phyloP scores from a whole-genome alignment of 2,797 vertebrate genomes.

The Prunella strophiata region DNA sequence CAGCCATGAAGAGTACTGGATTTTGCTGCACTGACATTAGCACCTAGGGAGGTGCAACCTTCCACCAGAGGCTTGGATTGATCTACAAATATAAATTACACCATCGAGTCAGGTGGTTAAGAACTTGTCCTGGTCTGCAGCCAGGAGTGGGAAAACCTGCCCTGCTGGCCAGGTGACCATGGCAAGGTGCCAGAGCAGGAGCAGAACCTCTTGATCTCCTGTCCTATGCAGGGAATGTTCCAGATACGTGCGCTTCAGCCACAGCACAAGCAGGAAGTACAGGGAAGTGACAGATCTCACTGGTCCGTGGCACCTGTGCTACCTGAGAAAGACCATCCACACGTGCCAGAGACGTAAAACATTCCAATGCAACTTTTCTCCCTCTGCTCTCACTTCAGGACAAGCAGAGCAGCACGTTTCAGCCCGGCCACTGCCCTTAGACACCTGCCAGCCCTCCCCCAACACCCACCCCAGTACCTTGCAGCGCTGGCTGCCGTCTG shows the following conservation, averaged over 20 bases:
- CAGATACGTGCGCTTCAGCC: background rate
- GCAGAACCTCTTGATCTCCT: background rate
- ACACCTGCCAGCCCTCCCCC: background rate
- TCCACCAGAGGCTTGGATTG: background rate
- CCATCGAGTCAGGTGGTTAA: rapidly evolving
- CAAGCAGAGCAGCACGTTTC: background rate
- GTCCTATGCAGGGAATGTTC: rapidly evolving
- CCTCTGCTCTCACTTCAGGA: background rate
- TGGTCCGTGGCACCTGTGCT: background rate
- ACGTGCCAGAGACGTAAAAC: rapidly evolving
- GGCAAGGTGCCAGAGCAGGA: background rate
- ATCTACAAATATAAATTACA: background rate
- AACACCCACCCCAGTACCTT: constrained; percentile 74
- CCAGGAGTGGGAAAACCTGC: background rate
- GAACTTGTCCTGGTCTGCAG: background rate
- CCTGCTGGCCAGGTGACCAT: background rate
- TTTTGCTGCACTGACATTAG: background rate
- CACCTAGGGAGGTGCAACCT: background rate
- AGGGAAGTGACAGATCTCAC: background rate
- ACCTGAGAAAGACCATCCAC: background rate
- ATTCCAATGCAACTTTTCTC: rapidly evolving
- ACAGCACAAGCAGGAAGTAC: background rate
- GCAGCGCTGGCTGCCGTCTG: constrained; percentile 76
- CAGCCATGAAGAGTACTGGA: background rate
- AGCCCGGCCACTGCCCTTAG: rapidly evolving